Evolutionary conservation across 2,113 vertebrate species (phyloP), one percentile per base, ranked within the genome.

Genomic region (Turdus rufiventris): DNA sequence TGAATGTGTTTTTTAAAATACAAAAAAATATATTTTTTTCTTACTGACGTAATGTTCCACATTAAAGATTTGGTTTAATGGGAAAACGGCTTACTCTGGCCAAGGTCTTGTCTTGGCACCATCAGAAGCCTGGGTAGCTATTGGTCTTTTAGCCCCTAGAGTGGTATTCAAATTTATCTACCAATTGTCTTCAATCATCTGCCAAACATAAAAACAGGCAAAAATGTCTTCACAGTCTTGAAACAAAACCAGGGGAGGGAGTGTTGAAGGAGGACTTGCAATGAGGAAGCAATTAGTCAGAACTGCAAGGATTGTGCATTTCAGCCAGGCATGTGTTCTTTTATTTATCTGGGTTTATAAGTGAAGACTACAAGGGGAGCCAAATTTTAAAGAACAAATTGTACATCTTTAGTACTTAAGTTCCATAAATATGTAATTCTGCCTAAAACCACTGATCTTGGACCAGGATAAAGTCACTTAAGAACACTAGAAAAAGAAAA

Each of bases 351-450:
- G 68, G 26, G 45, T 83, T 87, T 88, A 40, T 74, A 95, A 92
- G 51, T 70, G 62, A 81, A 95, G 48, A 67, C 28, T 63, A 78
- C 12, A 84, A 95, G 36, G 42, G n/a, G 0, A 92, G 78, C 62
- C 72, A 94, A 93, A 96, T 79, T 85, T 38, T 94, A 94, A 92
- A 89, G 96, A 96, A 96, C 91, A 94, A 94, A 76, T 53, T 90
- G 93, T 96, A 92, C 81, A 62, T 91, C 75, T 89, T 87, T 51
- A 92, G 77, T 89, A 82, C 43, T 85, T 72, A 83, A 78, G n/a
- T 88, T 94, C 75, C 80, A 93, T 74, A 93, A 93, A 89, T 93
- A 96, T 26, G 47, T 92, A 91, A 93, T 90, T 94, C 80, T 91
- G 68, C 82, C 73, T 86, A 74, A 77, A 91, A 94, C 70, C 29